Base-by-base conservation (phyloP, 1,140 invertebrate species). In the Drosophila quadrilineata region DNA sequence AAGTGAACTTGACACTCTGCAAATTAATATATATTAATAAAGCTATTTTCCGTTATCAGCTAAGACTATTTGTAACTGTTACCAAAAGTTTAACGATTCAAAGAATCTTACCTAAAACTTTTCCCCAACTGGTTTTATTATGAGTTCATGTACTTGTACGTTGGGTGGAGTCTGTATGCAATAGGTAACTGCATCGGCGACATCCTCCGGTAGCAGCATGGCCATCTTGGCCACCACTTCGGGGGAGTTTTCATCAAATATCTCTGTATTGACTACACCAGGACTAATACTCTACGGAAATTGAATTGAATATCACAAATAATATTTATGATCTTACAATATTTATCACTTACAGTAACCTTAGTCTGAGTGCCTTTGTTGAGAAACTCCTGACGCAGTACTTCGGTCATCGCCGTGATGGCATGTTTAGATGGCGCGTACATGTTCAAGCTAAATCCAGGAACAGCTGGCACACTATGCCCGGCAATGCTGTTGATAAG, bases 391-490 rank as follows among this genome's bases (percentile, higher is more conserved):
- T 92, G 91, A 16, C 93, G 88, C 2, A 93, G 79, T 14, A 92
- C 91, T 72, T 94, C 92, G 1, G 91, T 90, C 2, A 94, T 69
- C 0, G 91, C 91, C 9, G 90, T 91, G 1, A 94, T 89, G 2
- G 92, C 93, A 77, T 90, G 90, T 72, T 94, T 94, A 0, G 92
- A 92, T 1, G 92, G 92, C 3, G 90, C 73, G 85, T 93, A 94
- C 59, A 93, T 91, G 19, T 89, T 89, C 0, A 84, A 67, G 9
- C 43, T 63, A 12, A 65, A 10, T 5, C 62, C 56, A 2, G 69
- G 14, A 26, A 59, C 31, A n/a, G 26, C 14, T 0, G 91, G 90
- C 0, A 91, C 72, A 26, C 71, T 89, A 56, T 92, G 92, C 0
- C 92, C 92, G 0, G 89, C 90, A 14, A 92, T 58, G 62, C 92